phyloP scores from a whole-genome alignment of 2,113 vertebrate genomes.

The Mirounga angustirostris region DNA sequence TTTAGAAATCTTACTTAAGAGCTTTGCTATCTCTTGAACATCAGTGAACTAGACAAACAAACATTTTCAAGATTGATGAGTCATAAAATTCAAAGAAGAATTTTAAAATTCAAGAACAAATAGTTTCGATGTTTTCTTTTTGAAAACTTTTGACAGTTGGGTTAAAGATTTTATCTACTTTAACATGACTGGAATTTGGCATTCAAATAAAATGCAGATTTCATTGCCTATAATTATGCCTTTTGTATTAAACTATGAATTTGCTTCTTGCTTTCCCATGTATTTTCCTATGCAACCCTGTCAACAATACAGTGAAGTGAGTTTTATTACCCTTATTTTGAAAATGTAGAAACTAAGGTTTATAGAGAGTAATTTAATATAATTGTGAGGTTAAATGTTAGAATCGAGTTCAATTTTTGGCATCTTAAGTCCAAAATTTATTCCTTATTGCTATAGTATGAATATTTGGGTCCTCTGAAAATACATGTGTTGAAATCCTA shows the following conservation, averaged over 20 bases:
- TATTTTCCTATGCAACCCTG: neutral
- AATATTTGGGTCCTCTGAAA: neutral
- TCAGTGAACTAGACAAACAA: slow-evolving; percentile 44
- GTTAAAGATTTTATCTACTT: slow-evolving; percentile 52
- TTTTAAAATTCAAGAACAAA: slow-evolving; percentile 55
- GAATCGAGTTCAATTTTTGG: neutral
- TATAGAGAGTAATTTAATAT: neutral
- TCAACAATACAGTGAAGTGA: neutral
- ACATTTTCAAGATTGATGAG: slow-evolving; percentile 48
- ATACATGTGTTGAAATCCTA: neutral
- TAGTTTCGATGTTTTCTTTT: slow-evolving; percentile 31
- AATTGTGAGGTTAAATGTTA: neutral
- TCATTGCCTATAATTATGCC: neutral
- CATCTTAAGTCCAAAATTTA: neutral
- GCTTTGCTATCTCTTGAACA: slow-evolving; percentile 34
- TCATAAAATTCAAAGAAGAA: slow-evolving; percentile 65
- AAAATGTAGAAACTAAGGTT: neutral
- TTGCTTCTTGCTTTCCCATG: neutral
- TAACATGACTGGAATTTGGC: slow-evolving; percentile 1
- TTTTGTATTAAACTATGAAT: neutral
- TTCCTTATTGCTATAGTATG: neutral
- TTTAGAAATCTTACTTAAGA: slow-evolving; percentile 28
- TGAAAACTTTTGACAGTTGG: slow-evolving; percentile 20
- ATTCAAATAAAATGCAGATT: slow-evolving; percentile 52
- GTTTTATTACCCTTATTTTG: neutral